Evolutionary conservation across 2,797 vertebrate species (phyloP).

Genomic region (Muscicapa comitata): DNA sequence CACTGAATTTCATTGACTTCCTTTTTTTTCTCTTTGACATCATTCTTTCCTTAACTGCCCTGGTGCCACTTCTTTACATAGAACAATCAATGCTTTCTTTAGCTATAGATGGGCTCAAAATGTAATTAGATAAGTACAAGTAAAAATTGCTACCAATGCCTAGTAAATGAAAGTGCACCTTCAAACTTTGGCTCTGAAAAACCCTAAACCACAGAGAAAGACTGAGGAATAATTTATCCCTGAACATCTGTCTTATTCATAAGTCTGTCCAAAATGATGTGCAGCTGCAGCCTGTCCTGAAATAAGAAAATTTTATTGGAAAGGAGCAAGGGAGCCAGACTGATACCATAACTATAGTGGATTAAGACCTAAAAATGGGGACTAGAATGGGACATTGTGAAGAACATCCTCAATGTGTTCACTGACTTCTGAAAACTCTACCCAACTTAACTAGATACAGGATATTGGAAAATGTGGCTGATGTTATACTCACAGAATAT

Average conservation of each 20-base stretch:
- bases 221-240: neutral
- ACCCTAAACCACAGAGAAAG: neutral
- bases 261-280: neutral
- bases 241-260: neutral
- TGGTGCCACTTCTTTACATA: neutral
- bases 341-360: neutral
- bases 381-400: neutral
- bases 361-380: neutral
- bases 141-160: neutral
- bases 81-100: neutral
- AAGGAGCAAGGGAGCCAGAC: neutral
- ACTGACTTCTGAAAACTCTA: neutral
- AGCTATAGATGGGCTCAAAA: neutral
- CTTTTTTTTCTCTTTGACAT: neutral
- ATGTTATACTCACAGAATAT: neutral
- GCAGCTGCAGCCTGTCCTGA: neutral
- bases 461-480: neutral
- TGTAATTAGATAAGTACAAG: neutral
- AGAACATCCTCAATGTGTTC: neutral
- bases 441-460: neutral
- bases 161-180: neutral
- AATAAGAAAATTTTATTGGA: neutral
- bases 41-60: neutral
- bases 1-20: rapidly evolving
- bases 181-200: neutral